phyloP scores from a whole-genome alignment of 2,797 vertebrate species.

The Garrulus glandarius region DNA sequence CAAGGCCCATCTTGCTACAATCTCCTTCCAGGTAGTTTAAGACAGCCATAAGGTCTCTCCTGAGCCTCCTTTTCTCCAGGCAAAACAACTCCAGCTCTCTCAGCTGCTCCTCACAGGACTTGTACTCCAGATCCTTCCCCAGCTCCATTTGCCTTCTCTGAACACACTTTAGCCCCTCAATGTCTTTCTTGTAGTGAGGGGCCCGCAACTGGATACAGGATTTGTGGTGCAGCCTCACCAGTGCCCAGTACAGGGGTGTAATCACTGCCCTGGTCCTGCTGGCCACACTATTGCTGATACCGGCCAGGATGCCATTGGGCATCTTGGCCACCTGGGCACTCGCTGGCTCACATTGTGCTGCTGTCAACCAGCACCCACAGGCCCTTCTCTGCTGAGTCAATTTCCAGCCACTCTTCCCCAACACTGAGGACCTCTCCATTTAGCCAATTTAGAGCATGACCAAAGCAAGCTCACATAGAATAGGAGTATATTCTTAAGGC shows the following conservation, averaged over 20 bases:
- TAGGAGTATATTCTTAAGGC: background rate
- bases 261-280: background rate
- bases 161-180: background rate
- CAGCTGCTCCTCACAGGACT: rapidly evolving
- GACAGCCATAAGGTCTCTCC: rapidly evolving
- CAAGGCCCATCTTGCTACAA: background rate
- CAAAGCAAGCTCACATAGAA: background rate
- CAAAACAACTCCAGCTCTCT: background rate
- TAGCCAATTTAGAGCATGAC: background rate
- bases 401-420: background rate
- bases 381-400: background rate
- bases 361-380: background rate
- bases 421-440: background rate
- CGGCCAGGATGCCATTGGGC: background rate
- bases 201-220: background rate
- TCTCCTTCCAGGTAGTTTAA: background rate
- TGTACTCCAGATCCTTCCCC: background rate
- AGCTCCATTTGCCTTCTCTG: background rate
- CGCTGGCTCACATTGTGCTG: rapidly evolving
- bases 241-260: rapidly evolving
- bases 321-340: background rate
- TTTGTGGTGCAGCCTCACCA: background rate
- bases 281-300: background rate
- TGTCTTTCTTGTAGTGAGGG: background rate
- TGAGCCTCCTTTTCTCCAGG: background rate